Evolutionary conservation across 2,888 invertebrate species (phyloP).

Genomic region (Nematopogon swammerdamellus): DNA sequence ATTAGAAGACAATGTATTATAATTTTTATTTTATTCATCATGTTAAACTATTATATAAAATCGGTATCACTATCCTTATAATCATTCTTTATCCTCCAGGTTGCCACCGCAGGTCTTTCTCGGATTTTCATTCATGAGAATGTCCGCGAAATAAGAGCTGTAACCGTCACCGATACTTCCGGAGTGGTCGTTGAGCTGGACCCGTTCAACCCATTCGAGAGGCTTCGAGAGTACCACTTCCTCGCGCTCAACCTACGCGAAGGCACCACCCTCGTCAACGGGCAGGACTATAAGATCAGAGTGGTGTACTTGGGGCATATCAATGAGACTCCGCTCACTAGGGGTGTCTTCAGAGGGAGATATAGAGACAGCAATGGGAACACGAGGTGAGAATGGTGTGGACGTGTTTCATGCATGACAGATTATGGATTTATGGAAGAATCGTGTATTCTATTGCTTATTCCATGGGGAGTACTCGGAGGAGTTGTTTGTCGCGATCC

Average conservation of each 20-base stretch:
- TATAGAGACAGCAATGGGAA: constrained; percentile 25
- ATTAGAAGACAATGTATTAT: no score
- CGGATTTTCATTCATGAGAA: constrained; percentile 35
- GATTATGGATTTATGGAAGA: no score
- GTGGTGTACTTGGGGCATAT: constrained; percentile 38
- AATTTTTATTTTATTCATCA: no score
- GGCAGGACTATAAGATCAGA: constrained; percentile 21
- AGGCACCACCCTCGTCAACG: constrained; percentile 21
- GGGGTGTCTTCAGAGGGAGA: constrained; percentile 43
- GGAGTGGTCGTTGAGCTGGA: constrained; percentile 18
- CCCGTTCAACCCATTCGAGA: constrained; percentile 18
- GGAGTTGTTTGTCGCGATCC: no score
- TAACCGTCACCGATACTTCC: constrained; percentile 18
- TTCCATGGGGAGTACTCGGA: no score
- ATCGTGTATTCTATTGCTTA: no score
- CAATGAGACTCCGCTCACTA: constrained; percentile 39
- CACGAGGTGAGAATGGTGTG: constrained; percentile 31
- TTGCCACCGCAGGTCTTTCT: constrained; percentile 18
- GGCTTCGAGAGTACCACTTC: constrained; percentile 28
- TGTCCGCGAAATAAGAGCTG: constrained; percentile 22
- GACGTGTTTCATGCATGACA: no score
- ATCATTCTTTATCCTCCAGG: constrained; percentile 24
- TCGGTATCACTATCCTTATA: no score
- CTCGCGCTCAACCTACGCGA: constrained; percentile 28
- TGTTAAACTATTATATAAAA: no score